Evolutionary conservation across 2,888 invertebrate species (phyloP), one percentile per base, ranked within the genome.

Genomic region (Chaetoderma sp.): DNA sequence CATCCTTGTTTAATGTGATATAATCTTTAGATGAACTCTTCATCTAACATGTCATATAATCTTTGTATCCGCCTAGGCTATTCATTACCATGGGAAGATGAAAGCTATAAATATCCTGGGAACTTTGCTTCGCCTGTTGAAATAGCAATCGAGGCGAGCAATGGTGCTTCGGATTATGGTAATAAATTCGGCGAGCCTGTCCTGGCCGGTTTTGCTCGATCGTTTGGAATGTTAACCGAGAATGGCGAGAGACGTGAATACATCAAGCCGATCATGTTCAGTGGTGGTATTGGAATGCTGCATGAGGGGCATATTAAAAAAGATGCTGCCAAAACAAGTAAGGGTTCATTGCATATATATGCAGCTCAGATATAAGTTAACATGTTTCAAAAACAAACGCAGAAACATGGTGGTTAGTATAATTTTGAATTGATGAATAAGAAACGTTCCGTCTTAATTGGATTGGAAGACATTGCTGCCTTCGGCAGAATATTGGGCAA

Each of bases 111-210:
- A 5, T 98, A 98, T 87, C 97, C 98, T 0, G 88, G 87, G 39
- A 96, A 96, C 75, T 95, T 99, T 88, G 97, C 98, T 1, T 89
- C 91, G 1, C 96, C 98, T 0, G 87, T 95, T 16, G 93, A 96
- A 84, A 92, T 98, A 49, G 91, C 95, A 23, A 92, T 99, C 30
- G 96, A 98, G 86, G 98, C 98, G 0, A 96, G 96, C 85, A 95
- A 98, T 85, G 98, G 98, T 1, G 98, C 98, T 2, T 97, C 97
- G 0, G 98, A 99, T 86, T 99, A 98, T 86, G 98, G 98, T 6
- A 99, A 99, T 87, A 98, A 99, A 88, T 99, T 98, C 88, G 98
- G 98, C 0, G 98, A 99, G 86, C 98, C 98, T 0, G 90, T 98
- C 0, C 91, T 98, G 70, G 88, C 90, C 79, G 98, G 98, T 5